Conservation (phyloP, 1,140 invertebrate genomes). For the Ceratosolen fusciceps region DNA sequence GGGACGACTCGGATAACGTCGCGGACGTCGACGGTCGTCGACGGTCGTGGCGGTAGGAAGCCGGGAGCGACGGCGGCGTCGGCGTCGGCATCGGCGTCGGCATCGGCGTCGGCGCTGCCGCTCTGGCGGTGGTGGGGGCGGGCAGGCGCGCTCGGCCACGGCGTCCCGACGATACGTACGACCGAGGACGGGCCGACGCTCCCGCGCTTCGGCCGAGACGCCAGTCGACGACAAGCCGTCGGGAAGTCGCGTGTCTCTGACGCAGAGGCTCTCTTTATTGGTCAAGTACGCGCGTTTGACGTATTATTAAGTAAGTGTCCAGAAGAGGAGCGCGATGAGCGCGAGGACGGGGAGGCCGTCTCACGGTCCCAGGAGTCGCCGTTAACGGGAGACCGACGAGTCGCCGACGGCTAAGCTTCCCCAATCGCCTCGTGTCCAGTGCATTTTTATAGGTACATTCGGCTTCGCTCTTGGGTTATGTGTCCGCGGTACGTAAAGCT, state of each 20-base stretch:
- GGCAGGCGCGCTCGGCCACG: constrained; percentile 53
- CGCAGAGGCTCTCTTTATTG: neutral
- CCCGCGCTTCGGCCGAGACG: constrained; percentile 37
- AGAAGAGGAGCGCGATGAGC: neutral
- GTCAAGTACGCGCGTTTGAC: neutral
- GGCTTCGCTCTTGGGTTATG: neutral
- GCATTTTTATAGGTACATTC: neutral
- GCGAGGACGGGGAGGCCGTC: neutral
- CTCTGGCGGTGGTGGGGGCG: constrained; percentile 51
- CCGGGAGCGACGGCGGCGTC: neutral
- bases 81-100: constrained; percentile 37
- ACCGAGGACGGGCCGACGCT: constrained; percentile 46
- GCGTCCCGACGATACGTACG: constrained; percentile 8
- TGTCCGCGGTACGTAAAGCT: constrained; percentile 17
- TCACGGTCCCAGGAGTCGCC: constrained; percentile 1
- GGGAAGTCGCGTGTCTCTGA: constrained; percentile 48
- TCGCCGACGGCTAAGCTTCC: neutral
- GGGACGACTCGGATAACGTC: no score
- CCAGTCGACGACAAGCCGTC: constrained; percentile 69
- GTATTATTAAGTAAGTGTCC: neutral
- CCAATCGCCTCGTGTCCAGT: neutral
- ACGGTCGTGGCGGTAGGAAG: constrained; percentile 1
- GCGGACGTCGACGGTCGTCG: neutral
- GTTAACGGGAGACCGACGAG: neutral
- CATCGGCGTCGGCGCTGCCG: constrained; percentile 44